phyloP scores from a whole-genome alignment of 2,888 invertebrate genomes.

The Chrysina gloriosa region DNA sequence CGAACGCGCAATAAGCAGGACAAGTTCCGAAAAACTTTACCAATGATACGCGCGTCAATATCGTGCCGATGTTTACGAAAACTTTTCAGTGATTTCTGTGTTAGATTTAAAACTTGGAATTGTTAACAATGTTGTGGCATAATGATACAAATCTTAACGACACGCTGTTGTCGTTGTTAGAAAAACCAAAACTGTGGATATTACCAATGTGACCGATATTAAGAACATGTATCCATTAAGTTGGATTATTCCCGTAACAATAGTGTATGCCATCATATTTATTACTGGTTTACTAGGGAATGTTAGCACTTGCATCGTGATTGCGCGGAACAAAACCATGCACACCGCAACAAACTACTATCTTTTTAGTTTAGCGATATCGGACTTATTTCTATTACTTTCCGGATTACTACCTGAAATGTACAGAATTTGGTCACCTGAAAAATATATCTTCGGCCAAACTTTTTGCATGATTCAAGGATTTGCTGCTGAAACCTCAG shows the following conservation, averaged over 20 bases:
- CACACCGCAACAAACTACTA: constrained; percentile 86
- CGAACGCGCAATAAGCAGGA: constrained; percentile 33
- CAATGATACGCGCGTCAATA: constrained; percentile 3
- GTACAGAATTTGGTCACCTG: constrained; percentile 81
- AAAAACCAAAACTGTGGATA: constrained; percentile 24
- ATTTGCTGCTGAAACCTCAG: constrained; percentile 82
- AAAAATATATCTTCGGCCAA: constrained; percentile 83
- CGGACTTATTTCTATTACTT: constrained; percentile 81
- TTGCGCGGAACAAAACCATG: constrained; percentile 84
- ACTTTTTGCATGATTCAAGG: constrained; percentile 83
- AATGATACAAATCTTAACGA: constrained; percentile 31
- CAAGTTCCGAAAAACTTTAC: constrained; percentile 26
- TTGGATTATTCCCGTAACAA: constrained; percentile 76
- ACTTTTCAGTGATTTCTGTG: constrained; percentile 9
- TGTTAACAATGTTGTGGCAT: constrained; percentile 14
- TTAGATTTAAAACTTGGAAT: not conserved
- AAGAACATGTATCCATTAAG: constrained; percentile 65
- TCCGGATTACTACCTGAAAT: constrained; percentile 88
- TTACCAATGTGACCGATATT: constrained; percentile 25
- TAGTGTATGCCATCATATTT: constrained; percentile 83
- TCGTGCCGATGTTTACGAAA: constrained; percentile 2
- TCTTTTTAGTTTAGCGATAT: constrained; percentile 85
- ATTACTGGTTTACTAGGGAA: constrained; percentile 85
- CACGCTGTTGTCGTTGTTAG: constrained; percentile 19
- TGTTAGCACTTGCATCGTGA: constrained; percentile 86